Base-by-base conservation (phyloP, 2,888 invertebrate species). In the Acronicta aceris region DNA sequence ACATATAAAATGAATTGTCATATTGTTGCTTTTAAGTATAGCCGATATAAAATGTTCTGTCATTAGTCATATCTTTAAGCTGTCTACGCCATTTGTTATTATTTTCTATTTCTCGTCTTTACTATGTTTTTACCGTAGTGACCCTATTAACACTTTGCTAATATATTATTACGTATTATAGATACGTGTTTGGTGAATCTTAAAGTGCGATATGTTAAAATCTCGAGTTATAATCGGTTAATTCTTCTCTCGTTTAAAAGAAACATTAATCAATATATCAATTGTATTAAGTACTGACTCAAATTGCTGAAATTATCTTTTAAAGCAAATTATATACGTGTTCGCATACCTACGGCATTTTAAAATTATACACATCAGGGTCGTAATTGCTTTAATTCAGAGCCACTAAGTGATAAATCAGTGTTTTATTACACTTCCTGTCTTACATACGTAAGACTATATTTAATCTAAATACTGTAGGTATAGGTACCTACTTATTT, bases 71-170 rank as follows among this genome's bases (percentile, higher is more conserved):
- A 42, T 55, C 49, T 66, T 56, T 78, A 76, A 76, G 78, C 78
- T 75, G 78, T 76, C 76, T 53, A 9, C 76, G 33, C 78, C 70
- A 76, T 76, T 70, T 62, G 47, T 78, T 76, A 78, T 66, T 69
- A 75, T 75, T 78, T 78, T 65, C 72, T 69, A 66, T 70, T 74
- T 64, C 21, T 64, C 50, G 55, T 58, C 42, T 45, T 51, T 62
- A 51, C 58, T 59, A 50, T 66, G 64, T 72, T 60, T 76, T 78
- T 78, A 78, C 78, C 76, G 78, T 70, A 70, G 62, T 65, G 76
- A 78, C 75, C 78, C 65, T 61, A 78, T 76, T 75, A 75, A 72
- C 76, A 66, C 59, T 17, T 42, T 47, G 56, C 55, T 64, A 33
- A 60, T 61, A 57, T 72, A 71, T 65, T 74, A 67, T 73, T 65